Evolutionary conservation across 2,888 invertebrate species (phyloP).

Genomic region (Omphaloscelis lunosa): DNA sequence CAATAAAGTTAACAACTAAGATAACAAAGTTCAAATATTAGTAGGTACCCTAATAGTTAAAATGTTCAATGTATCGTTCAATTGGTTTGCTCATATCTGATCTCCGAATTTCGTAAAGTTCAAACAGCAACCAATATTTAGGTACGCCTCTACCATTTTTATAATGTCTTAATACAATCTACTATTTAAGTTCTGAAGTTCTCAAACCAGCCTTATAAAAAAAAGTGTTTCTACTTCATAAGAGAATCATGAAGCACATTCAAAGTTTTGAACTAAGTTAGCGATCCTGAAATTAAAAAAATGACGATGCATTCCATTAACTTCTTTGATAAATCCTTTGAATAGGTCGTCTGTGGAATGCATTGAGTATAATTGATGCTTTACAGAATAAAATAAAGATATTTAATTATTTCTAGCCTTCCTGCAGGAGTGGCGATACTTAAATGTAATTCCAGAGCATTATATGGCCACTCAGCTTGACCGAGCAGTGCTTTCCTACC

Average conservation of each 20-base stretch:
- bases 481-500: not conserved
- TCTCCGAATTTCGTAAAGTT: not conserved
- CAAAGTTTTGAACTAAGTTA: slow-evolving; percentile 3
- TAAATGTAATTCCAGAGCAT: not conserved
- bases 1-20: not conserved
- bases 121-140: not conserved
- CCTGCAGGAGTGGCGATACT: not conserved
- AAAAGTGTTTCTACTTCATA: not conserved
- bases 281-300: slow-evolving; percentile 44
- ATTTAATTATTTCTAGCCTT: slow-evolving; percentile 22
- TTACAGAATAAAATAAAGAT: not conserved
- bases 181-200: not conserved
- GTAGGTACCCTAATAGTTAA: not conserved
- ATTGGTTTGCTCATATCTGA: not conserved
- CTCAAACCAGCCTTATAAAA: not conserved
- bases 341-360: slow-evolving; percentile 35
- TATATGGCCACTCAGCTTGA: not conserved
- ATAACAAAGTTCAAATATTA: not conserved
- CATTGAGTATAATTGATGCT: slow-evolving; percentile 20
- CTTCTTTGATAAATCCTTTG: slow-evolving; percentile 35
- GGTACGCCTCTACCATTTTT: not conserved
- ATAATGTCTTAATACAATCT: not conserved
- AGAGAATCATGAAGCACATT: not conserved
- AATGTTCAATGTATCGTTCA: not conserved
- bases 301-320: slow-evolving; percentile 36